These are phyloP conservation scores for Cephalopholis sonnerati DNA, from an alignment of 2,113 vertebrate species.

Conservation along the genomic window DNA sequence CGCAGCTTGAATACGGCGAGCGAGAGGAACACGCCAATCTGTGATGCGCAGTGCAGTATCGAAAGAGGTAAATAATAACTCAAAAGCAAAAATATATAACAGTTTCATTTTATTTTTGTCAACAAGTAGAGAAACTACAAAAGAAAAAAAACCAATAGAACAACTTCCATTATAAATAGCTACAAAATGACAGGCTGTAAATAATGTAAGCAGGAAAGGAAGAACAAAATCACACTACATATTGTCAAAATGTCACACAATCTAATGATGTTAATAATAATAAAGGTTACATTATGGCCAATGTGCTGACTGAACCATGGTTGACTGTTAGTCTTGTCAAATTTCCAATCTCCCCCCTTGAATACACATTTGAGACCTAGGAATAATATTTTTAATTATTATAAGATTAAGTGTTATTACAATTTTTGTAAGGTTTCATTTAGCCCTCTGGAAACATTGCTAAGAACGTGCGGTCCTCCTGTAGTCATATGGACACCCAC, in stretches of 20 bases:
- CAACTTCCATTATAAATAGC: background rate
- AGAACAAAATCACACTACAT: background rate
- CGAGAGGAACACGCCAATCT: conserved; percentile 33
- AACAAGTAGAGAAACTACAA: conserved; percentile 37
- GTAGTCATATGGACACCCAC: background rate
- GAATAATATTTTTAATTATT: background rate
- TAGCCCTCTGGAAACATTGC: background rate
- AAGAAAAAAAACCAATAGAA: background rate
- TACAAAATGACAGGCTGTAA: conserved; percentile 2
- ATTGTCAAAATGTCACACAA: background rate
- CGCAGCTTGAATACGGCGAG: conserved; percentile 55
- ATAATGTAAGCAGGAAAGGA: conserved; percentile 4
- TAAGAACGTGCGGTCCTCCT: background rate
- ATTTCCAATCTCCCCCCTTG: background rate
- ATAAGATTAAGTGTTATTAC: no score
- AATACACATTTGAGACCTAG: background rate
- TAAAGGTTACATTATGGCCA: background rate
- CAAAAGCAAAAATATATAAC: background rate
- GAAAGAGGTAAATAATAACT: background rate
- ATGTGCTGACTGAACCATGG: background rate
- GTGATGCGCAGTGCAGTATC: background rate
- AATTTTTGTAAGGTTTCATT: background rate
- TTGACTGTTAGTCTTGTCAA: background rate
- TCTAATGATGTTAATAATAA: background rate
- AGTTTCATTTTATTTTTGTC: conserved; percentile 7